Evolutionary conservation across 2,113 vertebrate species (phyloP).

Genomic region (Odontesthes bonariensis): DNA sequence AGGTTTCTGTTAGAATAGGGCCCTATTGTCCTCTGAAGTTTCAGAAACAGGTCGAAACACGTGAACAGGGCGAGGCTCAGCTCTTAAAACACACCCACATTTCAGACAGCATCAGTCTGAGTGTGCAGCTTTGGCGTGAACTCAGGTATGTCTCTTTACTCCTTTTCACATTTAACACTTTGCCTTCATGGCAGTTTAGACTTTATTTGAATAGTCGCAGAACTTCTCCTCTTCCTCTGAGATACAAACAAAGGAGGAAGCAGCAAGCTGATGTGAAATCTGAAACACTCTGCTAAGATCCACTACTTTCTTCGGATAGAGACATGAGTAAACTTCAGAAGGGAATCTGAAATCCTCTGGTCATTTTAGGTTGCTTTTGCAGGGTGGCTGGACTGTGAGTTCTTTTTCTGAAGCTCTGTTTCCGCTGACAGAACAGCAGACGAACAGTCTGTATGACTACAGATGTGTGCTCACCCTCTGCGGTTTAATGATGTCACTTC

Average conservation of each 20-base stretch:
- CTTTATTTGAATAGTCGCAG: too few species aligned
- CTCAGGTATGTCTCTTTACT: slow-evolving; percentile 11
- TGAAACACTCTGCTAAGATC: not conserved
- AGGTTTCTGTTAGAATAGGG: not conserved
- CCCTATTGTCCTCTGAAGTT: not conserved
- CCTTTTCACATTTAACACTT: too few species aligned
- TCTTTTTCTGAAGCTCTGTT: too few species aligned
- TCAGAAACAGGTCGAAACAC: not conserved
- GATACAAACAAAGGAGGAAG: not conserved
- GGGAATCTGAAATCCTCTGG: too few species aligned
- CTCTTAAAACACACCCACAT: not conserved
- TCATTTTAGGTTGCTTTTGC: too few species aligned
- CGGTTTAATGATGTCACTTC: too few species aligned
- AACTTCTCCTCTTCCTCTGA: not conserved
- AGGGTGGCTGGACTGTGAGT: too few species aligned
- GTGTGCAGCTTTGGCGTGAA: not conserved
- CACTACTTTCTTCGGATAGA: too few species aligned
- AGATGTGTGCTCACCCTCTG: too few species aligned
- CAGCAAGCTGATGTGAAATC: not conserved
- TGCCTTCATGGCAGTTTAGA: not conserved
- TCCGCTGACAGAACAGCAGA: too few species aligned
- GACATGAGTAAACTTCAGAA: too few species aligned
- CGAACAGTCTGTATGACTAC: too few species aligned
- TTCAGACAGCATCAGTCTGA: not conserved
- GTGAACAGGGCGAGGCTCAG: slow-evolving; percentile 10